Percentiles rank a stretch among this genome's conserved stretches.
Evolutionary conservation across 2,797 vertebrate species (phyloP).

Genomic region (Coregonus sp.): DNA sequence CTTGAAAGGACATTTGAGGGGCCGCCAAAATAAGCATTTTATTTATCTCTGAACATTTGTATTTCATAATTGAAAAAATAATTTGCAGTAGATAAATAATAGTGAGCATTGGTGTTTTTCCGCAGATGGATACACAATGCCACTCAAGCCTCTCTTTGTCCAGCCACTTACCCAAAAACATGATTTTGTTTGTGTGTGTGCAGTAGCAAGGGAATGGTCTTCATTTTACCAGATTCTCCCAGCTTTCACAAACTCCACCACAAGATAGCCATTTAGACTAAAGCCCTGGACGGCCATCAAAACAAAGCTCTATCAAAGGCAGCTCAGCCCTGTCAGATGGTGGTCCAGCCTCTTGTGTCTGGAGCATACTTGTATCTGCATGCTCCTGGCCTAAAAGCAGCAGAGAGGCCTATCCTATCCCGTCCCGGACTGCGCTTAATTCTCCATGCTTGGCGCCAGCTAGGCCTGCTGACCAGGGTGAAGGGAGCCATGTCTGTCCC

Average conservation of each 20-base stretch:
- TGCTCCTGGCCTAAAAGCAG: constrained; percentile 12
- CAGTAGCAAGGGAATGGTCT: not conserved
- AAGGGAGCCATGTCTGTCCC: not conserved
- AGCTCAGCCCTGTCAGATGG: constrained; percentile 38
- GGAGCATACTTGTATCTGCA: constrained; percentile 11
- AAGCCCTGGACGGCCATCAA: constrained; percentile 41
- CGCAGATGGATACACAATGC: not conserved
- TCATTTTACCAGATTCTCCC: constrained; percentile 30
- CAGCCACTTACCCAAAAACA: not conserved
- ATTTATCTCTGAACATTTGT: not conserved
- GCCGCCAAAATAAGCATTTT: not conserved
- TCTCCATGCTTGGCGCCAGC: constrained; percentile 17
- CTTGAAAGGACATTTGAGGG: not conserved
- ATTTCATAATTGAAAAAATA: not conserved
- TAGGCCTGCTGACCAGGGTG: not conserved
- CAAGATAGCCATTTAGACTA: constrained; percentile 45
- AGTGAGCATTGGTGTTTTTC: constrained; percentile 7
- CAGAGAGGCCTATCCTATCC: constrained; percentile 10
- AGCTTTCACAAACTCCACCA: constrained; percentile 36
- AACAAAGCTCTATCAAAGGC: constrained; percentile 42
- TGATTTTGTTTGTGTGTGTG: not conserved
- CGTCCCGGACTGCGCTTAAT: constrained; percentile 16
- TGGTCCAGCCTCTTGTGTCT: constrained; percentile 32
- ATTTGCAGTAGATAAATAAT: not conserved
- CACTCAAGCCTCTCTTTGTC: constrained; percentile 10